A percentile compares a stretch with the other conserved stretches of the same genome.
These are phyloP conservation scores for Ichneumoninae sp. DNA, from an alignment of 2,888 invertebrate genomes.

Conservation along the genomic window DNA sequence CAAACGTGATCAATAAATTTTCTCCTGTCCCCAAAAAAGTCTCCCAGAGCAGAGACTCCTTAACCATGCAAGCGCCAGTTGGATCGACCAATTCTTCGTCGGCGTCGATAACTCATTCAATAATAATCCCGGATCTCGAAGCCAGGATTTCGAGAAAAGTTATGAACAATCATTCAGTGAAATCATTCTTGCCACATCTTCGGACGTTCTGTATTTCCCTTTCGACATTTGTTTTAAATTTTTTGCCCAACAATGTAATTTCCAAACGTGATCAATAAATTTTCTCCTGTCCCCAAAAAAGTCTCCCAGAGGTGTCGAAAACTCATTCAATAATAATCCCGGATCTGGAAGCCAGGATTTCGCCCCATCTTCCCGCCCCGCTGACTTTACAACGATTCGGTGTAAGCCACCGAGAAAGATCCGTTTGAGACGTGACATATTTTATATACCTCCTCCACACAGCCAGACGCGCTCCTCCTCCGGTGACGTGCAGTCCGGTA, in stretches of 20 bases:
- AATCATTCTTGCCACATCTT: too few species aligned
- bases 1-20: too few species aligned
- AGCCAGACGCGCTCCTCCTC: not conserved
- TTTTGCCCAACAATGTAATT: too few species aligned
- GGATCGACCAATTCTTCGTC: not conserved
- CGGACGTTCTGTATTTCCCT: too few species aligned
- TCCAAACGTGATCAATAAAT: too few species aligned
- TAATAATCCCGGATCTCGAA: not conserved
- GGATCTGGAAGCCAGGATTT: not conserved
- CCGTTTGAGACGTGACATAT: conserved; percentile 5
- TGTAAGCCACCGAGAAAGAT: conserved; percentile 5
- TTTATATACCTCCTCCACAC: not conserved
- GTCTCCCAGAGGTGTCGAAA: not conserved
- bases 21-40: too few species aligned
- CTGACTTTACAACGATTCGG: not conserved
- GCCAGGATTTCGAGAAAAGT: not conserved
- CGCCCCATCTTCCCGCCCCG: not conserved
- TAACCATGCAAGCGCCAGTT: too few species aligned
- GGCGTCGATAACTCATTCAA: not conserved
- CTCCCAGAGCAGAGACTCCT: too few species aligned
- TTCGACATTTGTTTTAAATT: too few species aligned
- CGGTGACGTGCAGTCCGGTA: not conserved
- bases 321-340: not conserved
- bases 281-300: too few species aligned
- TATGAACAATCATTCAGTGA: too few species aligned